These are phyloP conservation scores for Hypsopygia costalis DNA, from an alignment of 2,888 invertebrate species.

Conservation along the genomic window DNA sequence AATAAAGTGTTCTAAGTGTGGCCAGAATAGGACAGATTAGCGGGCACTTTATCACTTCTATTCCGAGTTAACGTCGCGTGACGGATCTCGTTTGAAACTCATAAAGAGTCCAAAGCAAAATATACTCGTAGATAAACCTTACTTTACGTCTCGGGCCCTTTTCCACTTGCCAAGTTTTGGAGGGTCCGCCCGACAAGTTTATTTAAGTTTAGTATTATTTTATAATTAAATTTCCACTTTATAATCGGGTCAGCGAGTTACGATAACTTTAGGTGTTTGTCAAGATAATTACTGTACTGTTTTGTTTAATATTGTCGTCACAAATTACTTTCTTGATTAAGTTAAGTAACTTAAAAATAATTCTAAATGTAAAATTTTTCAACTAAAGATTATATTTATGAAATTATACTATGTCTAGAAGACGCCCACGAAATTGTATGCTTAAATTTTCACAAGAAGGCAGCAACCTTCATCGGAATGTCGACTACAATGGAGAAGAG, in stretches of 20 bases:
- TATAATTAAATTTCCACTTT: slow-evolving; percentile 70
- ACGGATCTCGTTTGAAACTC: slow-evolving; percentile 80
- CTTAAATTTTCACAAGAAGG: too few relatives aligned
- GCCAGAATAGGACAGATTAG: slow-evolving; percentile 80
- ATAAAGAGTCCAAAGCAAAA: slow-evolving; percentile 80
- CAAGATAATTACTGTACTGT: slow-evolving; percentile 31
- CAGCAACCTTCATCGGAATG: slow-evolving; percentile 10
- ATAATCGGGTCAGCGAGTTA: slow-evolving; percentile 59
- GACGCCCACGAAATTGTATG: too few relatives aligned
- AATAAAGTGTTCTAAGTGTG: slow-evolving; percentile 80
- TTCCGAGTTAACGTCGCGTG: slow-evolving; percentile 78
- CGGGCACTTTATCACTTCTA: slow-evolving; percentile 80
- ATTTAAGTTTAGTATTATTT: slow-evolving; percentile 67
- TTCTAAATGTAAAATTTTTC: too few relatives aligned
- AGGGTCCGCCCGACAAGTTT: slow-evolving; percentile 68
- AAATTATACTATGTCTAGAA: too few relatives aligned
- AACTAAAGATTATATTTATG: too few relatives aligned
- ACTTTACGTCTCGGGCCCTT: slow-evolving; percentile 72
- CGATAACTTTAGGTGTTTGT: slow-evolving; percentile 36
- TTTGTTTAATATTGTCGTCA: slow-evolving; percentile 19
- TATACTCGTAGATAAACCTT: slow-evolving; percentile 76
- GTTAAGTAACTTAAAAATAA: too few relatives aligned
- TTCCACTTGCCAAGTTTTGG: slow-evolving; percentile 72
- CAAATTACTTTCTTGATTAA: slow-evolving; percentile 12
- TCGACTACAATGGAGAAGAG: slow-evolving; percentile 44